These are phyloP conservation scores for Phaonia tiefii DNA, from an alignment of 2,888 invertebrate species.

Conservation along the genomic window DNA sequence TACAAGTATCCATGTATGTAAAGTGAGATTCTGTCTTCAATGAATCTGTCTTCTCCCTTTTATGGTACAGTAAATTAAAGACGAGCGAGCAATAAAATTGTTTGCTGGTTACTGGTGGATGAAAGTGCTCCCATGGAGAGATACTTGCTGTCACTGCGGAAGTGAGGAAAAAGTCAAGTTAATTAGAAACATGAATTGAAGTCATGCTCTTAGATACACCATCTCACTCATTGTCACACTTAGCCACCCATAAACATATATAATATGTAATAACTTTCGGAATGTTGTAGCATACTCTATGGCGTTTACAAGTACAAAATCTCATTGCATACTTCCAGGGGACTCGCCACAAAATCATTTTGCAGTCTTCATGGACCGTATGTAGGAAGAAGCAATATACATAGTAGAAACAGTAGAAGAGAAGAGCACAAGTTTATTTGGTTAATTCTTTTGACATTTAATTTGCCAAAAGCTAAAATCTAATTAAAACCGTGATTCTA, in stretches of 20 bases:
- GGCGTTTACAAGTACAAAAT: not conserved
- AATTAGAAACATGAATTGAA: conserved; percentile 32
- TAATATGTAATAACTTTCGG: not conserved
- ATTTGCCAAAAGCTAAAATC: conserved; percentile 60
- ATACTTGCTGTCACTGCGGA: too few relatives aligned
- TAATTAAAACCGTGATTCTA: conserved; percentile 65
- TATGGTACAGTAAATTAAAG: conserved; percentile 29
- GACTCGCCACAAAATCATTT: not conserved
- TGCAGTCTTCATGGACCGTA: too few relatives aligned
- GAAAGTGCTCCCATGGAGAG: too few relatives aligned
- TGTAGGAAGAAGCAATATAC: too few relatives aligned
- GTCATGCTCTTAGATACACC: not conserved
- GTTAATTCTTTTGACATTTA: conserved; percentile 59
- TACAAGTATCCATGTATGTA: not conserved
- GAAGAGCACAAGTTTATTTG: conserved; percentile 27
- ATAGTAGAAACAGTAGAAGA: too few relatives aligned
- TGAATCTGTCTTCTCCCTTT: conserved; percentile 15
- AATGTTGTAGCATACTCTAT: not conserved
- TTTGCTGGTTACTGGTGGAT: too few relatives aligned
- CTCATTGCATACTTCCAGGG: not conserved
- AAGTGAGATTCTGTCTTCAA: not conserved
- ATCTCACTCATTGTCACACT: too few relatives aligned
- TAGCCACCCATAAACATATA: not conserved
- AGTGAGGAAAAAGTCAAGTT: conserved; percentile 1
- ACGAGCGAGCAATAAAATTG: not conserved